Evolutionary conservation across 2,888 invertebrate species (phyloP).

Genomic region (Drosophila quinaria): DNA sequence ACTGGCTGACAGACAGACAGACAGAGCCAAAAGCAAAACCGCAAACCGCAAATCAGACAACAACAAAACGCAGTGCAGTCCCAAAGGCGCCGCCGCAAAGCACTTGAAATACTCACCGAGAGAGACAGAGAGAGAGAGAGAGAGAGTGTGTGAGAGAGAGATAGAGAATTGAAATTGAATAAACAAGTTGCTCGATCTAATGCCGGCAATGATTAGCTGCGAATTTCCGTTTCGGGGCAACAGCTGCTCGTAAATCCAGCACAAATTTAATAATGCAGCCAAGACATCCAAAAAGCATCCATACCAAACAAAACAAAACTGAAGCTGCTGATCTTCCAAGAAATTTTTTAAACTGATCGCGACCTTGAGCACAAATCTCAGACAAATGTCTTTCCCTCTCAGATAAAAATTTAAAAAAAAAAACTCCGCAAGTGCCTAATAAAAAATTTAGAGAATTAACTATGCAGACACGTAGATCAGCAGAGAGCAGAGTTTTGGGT

Average conservation of each 20-base stretch:
- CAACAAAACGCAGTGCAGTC: constrained; percentile 44
- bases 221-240: constrained; percentile 60
- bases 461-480: constrained; percentile 47
- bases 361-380: constrained; percentile 54
- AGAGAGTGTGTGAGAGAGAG: constrained; percentile 1
- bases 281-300: constrained; percentile 1
- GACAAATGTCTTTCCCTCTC: constrained; percentile 32
- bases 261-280: constrained; percentile 58
- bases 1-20: constrained; percentile 1
- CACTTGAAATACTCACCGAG: constrained; percentile 43
- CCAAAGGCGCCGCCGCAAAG: constrained; percentile 72
- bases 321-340: constrained; percentile 51
- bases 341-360: constrained; percentile 28
- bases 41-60: constrained; percentile 71
- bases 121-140: constrained; percentile 21
- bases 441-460: constrained; percentile 56
- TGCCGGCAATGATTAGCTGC: constrained; percentile 54
- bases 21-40: constrained; percentile 37
- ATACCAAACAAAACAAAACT: neutral
- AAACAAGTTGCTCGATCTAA: constrained; percentile 64
- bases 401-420: constrained; percentile 59
- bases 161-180: constrained; percentile 26
- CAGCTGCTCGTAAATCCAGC: constrained; percentile 56
- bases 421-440: constrained; percentile 51
- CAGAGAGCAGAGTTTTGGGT: constrained; percentile 11